A percentile compares a stretch with the other conserved stretches of the same genome.
Conservation (phyloP, 2,888 invertebrate genomes). For the Heliconius charithonia region DNA sequence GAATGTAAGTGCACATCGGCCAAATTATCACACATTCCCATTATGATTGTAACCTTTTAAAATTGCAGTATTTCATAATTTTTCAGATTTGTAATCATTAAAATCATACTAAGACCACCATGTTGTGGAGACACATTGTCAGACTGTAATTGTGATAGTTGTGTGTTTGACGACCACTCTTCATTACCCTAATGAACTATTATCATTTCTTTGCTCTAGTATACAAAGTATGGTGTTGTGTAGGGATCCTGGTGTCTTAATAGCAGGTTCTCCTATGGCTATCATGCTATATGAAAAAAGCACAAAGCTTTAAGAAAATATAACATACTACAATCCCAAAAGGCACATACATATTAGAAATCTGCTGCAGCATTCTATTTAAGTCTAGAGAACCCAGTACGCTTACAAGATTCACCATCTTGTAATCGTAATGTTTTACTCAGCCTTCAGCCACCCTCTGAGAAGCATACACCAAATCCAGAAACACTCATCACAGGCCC, state of each 20-base stretch:
- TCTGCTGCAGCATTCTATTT: slow-evolving; percentile 68
- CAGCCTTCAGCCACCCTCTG: slow-evolving; percentile 68
- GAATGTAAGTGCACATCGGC: slow-evolving; percentile 57
- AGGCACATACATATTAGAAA: slow-evolving; percentile 68
- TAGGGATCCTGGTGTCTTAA: neutral
- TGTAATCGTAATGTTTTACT: slow-evolving; percentile 74
- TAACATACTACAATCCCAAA: slow-evolving; percentile 65
- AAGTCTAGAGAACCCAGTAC: slow-evolving; percentile 79
- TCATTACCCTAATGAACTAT: neutral
- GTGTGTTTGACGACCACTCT: neutral
- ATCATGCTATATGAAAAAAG: neutral
- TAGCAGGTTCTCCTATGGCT: neutral
- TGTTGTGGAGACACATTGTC: no score
- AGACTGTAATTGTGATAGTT: neutral
- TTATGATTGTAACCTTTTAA: slow-evolving; percentile 66
- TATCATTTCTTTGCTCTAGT: neutral
- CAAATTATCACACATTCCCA: slow-evolving; percentile 68
- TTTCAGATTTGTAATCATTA: neutral
- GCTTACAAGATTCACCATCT: slow-evolving; percentile 63
- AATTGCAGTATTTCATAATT: slow-evolving; percentile 61
- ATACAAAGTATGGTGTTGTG: neutral
- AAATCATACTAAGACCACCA: no score
- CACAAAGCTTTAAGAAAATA: neutral
- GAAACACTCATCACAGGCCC: slow-evolving; percentile 25
- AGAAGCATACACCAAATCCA: slow-evolving; percentile 55